Percentiles rank a stretch among this genome's conserved stretches.
These are phyloP conservation scores for Argyrosomus regius DNA, from an alignment of 2,797 vertebrate species.

Conservation along the genomic window DNA sequence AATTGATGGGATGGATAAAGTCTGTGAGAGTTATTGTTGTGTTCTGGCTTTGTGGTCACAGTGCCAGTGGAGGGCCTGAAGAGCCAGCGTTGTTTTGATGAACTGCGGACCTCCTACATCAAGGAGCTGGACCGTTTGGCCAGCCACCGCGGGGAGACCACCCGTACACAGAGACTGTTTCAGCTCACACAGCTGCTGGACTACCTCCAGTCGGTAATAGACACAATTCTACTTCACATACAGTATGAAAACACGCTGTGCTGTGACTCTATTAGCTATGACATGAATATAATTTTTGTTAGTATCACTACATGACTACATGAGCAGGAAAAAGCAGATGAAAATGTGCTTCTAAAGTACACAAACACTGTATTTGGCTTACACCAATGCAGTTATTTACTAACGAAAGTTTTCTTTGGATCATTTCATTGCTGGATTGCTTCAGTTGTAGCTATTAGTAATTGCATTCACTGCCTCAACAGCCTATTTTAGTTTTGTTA, in stretches of 20 bases:
- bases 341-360: background rate
- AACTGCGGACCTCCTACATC: constrained; percentile 96
- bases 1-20: constrained; percentile 65
- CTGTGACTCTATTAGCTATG: constrained; percentile 17
- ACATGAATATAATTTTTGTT: constrained; percentile 18
- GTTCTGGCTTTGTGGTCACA: constrained; percentile 79
- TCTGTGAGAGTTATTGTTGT: constrained; percentile 68
- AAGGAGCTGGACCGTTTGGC: constrained; percentile 95
- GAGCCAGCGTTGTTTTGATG: constrained; percentile 94
- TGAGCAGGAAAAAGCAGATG: background rate
- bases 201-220: constrained; percentile 93
- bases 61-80: constrained; percentile 95
- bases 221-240: constrained; percentile 26
- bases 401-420: background rate
- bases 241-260: constrained; percentile 6
- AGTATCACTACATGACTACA: background rate
- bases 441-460: background rate
- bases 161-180: constrained; percentile 91
- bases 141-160: constrained; percentile 91
- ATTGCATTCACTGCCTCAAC: constrained; percentile 3
- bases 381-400: constrained; percentile 1
- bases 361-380: constrained; percentile 15
- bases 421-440: constrained; percentile 3
- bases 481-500: background rate
- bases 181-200: constrained; percentile 97